Conservation (phyloP, 2,797 vertebrate genomes). For the Gymnodraco acuticeps region DNA sequence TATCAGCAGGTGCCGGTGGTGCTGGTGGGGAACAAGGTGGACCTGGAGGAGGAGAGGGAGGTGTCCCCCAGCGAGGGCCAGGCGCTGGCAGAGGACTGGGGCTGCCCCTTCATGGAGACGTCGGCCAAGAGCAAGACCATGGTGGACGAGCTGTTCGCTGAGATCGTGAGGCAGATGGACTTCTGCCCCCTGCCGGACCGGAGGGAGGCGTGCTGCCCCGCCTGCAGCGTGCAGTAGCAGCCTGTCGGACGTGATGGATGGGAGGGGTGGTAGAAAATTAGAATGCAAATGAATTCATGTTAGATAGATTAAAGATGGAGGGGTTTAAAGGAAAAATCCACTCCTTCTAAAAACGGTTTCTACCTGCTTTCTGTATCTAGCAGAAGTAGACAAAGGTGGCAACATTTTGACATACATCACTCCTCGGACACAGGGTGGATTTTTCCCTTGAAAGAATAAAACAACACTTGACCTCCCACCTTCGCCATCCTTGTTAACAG, state of each 20-base stretch:
- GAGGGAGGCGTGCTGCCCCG: conserved; percentile 93
- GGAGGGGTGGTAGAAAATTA: conserved; percentile 21
- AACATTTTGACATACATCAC: conserved; percentile 15
- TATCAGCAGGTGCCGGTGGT: conserved; percentile 96
- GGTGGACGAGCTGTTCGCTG: conserved; percentile 97
- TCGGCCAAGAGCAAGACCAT: conserved; percentile 97
- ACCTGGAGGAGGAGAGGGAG: conserved; percentile 95
- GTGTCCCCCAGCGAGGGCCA: conserved; percentile 93
- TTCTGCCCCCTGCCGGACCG: conserved; percentile 95
- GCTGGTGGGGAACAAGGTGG: conserved; percentile 96
- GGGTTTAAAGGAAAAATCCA: conserved; percentile 32
- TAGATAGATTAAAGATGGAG: conserved; percentile 28
- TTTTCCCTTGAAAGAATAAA: conserved; percentile 41
- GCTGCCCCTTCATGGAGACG: conserved; percentile 97
- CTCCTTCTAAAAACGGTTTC: conserved; percentile 32
- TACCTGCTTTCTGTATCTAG: conserved; percentile 48
- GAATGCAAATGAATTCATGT: conserved; percentile 38
- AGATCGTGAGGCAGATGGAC: conserved; percentile 98
- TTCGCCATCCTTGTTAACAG: conserved; percentile 46
- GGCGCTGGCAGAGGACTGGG: conserved; percentile 96
- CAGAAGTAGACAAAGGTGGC: conserved; percentile 6
- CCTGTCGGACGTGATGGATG: conserved; percentile 10
- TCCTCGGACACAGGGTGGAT: conserved; percentile 41
- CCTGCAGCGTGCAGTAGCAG: conserved; percentile 93
- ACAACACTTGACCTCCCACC: conserved; percentile 54